A percentile compares a stretch with the other conserved stretches of the same genome.
phyloP scores from a whole-genome alignment of 2,888 invertebrate genomes.

The Lycaena phlaeas region DNA sequence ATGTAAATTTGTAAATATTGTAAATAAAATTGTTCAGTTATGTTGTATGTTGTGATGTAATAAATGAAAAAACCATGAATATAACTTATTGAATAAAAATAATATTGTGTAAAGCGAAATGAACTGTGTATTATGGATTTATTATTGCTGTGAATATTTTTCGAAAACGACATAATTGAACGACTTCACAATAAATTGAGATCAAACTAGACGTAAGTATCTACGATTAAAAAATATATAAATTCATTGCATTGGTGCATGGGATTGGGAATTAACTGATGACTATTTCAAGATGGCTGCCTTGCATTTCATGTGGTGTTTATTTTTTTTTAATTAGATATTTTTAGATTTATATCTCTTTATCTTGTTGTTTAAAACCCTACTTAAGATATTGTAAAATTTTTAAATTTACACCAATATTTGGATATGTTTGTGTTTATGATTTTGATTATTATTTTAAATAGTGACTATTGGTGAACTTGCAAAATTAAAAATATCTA shows the following conservation, averaged over 20 bases:
- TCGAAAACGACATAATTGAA: background rate
- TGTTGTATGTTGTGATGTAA: too few relatives aligned
- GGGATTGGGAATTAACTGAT: background rate
- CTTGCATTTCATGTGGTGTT: constrained; percentile 4
- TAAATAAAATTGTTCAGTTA: too few relatives aligned
- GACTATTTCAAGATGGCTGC: constrained; percentile 6
- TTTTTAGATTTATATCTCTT: background rate
- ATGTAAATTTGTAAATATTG: too few relatives aligned
- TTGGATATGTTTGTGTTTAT: too few relatives aligned
- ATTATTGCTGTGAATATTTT: background rate
- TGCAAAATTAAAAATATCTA: too few relatives aligned
- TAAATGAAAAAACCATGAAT: too few relatives aligned
- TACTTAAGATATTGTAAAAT: too few relatives aligned
- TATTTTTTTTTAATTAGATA: background rate
- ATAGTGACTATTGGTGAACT: too few relatives aligned
- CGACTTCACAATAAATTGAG: background rate
- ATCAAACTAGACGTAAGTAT: constrained; percentile 1
- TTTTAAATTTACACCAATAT: too few relatives aligned
- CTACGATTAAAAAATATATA: background rate
- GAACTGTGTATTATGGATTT: background rate
- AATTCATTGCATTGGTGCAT: constrained; percentile 1
- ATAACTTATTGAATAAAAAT: too few relatives aligned
- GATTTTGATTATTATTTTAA: too few relatives aligned
- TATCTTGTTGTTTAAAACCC: too few relatives aligned
- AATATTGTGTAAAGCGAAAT: background rate